Conservation (phyloP, 35 echinoderm and acorn worm species). For the Heliocidaris tuberculata region DNA sequence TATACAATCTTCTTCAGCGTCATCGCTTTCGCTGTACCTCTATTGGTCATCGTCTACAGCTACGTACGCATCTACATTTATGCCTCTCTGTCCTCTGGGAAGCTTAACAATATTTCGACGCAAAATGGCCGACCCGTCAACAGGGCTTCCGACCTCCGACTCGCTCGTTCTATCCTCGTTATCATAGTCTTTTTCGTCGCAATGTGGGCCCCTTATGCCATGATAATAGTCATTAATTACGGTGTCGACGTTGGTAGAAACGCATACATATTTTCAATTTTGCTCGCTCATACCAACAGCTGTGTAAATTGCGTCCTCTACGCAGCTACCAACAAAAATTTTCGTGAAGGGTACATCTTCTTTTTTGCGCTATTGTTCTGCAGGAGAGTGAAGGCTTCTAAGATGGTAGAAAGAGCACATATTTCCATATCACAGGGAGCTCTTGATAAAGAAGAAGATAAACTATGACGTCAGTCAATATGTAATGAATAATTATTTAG, state of each 20-base stretch:
- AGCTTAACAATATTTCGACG: background rate
- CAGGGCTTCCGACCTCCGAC: conserved; percentile 26
- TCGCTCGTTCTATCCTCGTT: conserved; percentile 54
- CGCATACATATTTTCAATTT: conserved; percentile 56
- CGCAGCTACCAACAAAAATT: conserved; percentile 73
- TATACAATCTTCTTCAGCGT: conserved; percentile 82
- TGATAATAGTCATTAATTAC: conserved; percentile 47
- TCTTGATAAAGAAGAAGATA: too few relatives aligned
- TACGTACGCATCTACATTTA: conserved; percentile 46
- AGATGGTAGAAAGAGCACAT: background rate
- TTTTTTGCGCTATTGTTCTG: background rate
- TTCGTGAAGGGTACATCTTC: conserved; percentile 60
- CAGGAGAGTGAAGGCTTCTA: background rate
- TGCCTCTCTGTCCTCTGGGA: background rate
- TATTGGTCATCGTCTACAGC: conserved; percentile 54
- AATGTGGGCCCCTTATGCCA: conserved; percentile 81
- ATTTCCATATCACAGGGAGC: background rate
- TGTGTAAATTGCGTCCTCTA: conserved; percentile 79
- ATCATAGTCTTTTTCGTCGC: conserved; percentile 68
- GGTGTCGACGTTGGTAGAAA: background rate
- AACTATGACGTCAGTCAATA: too few relatives aligned
- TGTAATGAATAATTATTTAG: too few relatives aligned
- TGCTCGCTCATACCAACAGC: conserved; percentile 72
- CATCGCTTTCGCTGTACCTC: conserved; percentile 56
- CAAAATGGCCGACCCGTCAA: background rate